phyloP scores from a whole-genome alignment of 2,888 invertebrate species.

The Drosophila pegasa region DNA sequence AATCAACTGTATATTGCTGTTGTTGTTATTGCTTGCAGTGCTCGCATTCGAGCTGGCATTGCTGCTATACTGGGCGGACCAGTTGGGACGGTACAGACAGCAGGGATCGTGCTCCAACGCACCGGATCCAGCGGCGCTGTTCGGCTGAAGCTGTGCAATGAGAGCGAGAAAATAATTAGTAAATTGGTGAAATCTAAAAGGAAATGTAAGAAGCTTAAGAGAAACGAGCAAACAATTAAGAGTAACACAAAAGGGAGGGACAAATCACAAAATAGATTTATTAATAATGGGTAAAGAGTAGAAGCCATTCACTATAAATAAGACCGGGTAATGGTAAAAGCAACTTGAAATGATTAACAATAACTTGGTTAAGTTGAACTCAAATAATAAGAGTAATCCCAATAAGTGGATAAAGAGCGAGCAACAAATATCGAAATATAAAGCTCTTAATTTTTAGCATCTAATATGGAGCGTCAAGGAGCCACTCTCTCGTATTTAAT shows the following conservation, averaged over 20 bases:
- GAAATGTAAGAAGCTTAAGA: conserved; percentile 2
- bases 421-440: background rate
- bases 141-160: conserved; percentile 91
- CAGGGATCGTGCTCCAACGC: conserved; percentile 98
- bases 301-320: background rate
- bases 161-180: conserved; percentile 6
- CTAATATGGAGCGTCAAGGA: background rate
- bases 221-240: background rate
- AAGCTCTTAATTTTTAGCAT: no score
- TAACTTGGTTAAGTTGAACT: background rate
- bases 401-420: background rate
- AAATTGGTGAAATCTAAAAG: background rate
- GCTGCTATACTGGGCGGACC: conserved; percentile 49
- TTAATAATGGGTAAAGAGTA: background rate
- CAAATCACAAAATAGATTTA: background rate
- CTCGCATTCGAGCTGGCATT: conserved; percentile 7
- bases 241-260: background rate
- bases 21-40: conserved; percentile 29
- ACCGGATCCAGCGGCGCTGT: conserved; percentile 97
- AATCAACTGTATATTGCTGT: conserved; percentile 78
- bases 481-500: background rate
- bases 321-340: background rate
- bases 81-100: conserved; percentile 91
- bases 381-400: background rate
- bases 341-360: background rate